Evolutionary conservation across 2,888 invertebrate species (phyloP).

Genomic region (Pseudococcus jackbeardsleyi): DNA sequence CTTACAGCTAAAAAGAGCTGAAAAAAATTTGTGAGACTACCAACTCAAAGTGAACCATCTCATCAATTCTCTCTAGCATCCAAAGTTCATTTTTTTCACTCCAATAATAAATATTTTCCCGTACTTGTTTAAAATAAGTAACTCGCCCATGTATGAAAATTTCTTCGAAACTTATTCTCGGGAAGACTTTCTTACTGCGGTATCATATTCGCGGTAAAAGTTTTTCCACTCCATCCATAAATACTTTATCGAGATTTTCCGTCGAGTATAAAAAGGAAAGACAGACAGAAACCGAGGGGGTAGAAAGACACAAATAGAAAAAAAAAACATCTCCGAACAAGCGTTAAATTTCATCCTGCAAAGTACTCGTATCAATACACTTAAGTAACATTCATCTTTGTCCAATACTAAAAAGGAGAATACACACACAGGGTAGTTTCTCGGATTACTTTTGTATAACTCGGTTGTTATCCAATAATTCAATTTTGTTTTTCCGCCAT

Average conservation of each 20-base stretch:
- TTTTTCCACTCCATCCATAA: neutral
- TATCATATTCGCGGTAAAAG: neutral
- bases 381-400: constrained; percentile 32
- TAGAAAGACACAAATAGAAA: neutral
- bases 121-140: no score
- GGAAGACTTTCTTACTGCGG: neutral
- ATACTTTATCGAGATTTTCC: neutral
- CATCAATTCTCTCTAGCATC: no score
- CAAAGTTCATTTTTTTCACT: no score
- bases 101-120: no score
- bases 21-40: no score
- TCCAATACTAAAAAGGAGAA: neutral
- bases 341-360: constrained; percentile 8
- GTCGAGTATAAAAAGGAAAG: neutral
- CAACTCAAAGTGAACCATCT: no score
- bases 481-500: constrained; percentile 15
- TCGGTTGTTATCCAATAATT: constrained; percentile 38
- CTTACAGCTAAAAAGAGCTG: no score
- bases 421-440: neutral
- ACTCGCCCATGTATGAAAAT: no score
- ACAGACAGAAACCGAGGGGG: neutral
- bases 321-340: neutral
- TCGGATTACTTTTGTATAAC: constrained; percentile 16
- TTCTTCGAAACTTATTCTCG: no score
- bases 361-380: constrained; percentile 38